Base-by-base conservation (phyloP, 2,113 vertebrate genomes). In the Garra rufa region DNA sequence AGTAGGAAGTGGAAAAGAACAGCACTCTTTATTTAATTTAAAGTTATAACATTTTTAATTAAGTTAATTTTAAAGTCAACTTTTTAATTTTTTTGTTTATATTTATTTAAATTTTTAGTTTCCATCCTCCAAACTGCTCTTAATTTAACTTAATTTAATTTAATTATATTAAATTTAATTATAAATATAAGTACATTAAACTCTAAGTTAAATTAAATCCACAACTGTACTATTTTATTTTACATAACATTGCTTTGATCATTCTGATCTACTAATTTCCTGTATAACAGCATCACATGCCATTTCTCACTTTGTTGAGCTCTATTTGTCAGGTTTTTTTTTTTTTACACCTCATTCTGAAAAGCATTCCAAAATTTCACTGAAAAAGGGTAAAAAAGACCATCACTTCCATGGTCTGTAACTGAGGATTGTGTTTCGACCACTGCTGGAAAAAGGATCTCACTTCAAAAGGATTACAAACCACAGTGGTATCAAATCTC, bases 401-500 rank as follows among this genome's bases (percentile, higher is more conserved):
- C 44, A 63, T 81, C 75, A 73, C 82, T 89, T 88, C 70, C 85
- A 76, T 73, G 80, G 82, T 91, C 81, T 83, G 90, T 91, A 89
- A 91, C 90, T 90, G 91, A 87, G 76, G 87, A 92, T 90, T 88
- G 92, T 89, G 91, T 90, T 88, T 91, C 90, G 83, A 90, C 88
- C 87, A 88, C 88, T 87, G 87, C 92, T 92, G 88, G 92, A 90
- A 92, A 93, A 93, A 88, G 84, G 91, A 94, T 93, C 92, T 90
- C 78, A 92, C 93, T 93, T 94, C 92, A 94, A 94, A 95, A 50
- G 85, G 80, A 77, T 84, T 83, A 74, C 82, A 85, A 82, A 63
- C 77, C 85, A 80, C 88, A 79, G 85, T 52, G 41, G 87, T 88
- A 90, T 92, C 92, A 92, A 91, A 91, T 93, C 94, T 93, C 92